Evolutionary conservation across 2,888 invertebrate species (phyloP).

Genomic region (Stramonita haemastoma): DNA sequence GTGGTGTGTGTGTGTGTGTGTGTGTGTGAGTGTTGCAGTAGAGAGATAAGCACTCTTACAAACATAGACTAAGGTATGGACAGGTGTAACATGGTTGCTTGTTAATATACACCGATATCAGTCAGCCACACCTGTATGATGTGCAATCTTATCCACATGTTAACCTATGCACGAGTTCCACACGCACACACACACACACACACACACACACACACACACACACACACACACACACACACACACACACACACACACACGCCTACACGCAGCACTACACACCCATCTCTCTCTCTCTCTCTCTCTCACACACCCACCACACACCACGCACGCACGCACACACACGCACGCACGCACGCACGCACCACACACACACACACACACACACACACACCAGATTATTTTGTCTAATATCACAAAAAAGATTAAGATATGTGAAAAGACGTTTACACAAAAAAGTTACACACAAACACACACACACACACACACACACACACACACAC

Average conservation of each 20-base stretch:
- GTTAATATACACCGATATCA: too few relatives aligned
- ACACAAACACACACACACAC: slow-evolving; percentile 9
- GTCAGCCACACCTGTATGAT: too few relatives aligned
- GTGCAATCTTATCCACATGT: too few relatives aligned
- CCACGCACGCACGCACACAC: too few relatives aligned
- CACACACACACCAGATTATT: background rate
- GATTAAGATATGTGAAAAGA: too few relatives aligned
- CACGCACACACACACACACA: background rate
- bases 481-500: background rate
- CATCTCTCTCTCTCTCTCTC: background rate
- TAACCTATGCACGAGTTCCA: too few relatives aligned
- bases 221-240: slow-evolving; percentile 15
- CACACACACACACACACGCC: slow-evolving; percentile 21
- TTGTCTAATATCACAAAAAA: too few relatives aligned
- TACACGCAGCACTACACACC: background rate
- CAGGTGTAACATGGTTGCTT: too few relatives aligned
- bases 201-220: background rate
- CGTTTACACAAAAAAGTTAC: background rate
- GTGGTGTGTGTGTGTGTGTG: background rate
- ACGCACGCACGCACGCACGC: background rate
- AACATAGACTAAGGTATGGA: too few relatives aligned
- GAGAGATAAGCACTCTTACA: too few relatives aligned
- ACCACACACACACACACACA: background rate
- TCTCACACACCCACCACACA: background rate
- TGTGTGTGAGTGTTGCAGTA: background rate